Percentiles rank a stretch among this genome's conserved stretches.
Conservation (phyloP, 2,797 vertebrate genomes). For the Aphelocoma californica region DNA sequence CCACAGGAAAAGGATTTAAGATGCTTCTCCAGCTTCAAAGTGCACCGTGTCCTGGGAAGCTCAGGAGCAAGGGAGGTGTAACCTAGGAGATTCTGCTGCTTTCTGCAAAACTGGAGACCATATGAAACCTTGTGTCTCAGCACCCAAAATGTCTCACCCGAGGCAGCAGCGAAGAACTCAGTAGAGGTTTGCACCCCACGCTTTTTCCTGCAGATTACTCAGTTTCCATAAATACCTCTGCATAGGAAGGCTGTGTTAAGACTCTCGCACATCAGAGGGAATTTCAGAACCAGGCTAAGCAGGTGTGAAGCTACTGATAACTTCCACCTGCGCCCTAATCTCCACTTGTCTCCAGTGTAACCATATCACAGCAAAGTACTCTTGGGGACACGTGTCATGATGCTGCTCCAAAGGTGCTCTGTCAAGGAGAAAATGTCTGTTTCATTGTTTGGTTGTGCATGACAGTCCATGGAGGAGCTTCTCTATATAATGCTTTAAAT, state of each 20-base stretch:
- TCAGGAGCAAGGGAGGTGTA: neutral
- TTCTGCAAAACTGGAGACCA: neutral
- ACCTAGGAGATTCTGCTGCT: neutral
- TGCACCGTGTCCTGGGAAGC: neutral
- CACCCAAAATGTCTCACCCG: neutral
- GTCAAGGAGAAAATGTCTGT: neutral
- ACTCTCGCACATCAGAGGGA: neutral
- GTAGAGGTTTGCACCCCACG: neutral
- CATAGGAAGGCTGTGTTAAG: neutral
- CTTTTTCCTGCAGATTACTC: neutral
- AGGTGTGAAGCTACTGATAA: neutral
- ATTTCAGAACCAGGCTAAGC: neutral
- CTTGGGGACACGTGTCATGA: accelerated
- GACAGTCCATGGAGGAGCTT: neutral
- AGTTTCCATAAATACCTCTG: neutral
- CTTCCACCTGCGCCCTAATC: neutral
- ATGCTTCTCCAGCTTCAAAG: neutral
- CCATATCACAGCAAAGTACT: neutral
- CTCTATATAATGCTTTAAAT: conserved; percentile 1
- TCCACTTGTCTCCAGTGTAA: neutral
- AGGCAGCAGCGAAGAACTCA: neutral
- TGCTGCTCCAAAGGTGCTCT: neutral
- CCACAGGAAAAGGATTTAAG: neutral
- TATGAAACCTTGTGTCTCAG: neutral
- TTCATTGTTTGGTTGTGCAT: neutral